These are phyloP conservation scores for Coremacera marginata DNA, from an alignment of 2,888 invertebrate species.

Conservation along the genomic window DNA sequence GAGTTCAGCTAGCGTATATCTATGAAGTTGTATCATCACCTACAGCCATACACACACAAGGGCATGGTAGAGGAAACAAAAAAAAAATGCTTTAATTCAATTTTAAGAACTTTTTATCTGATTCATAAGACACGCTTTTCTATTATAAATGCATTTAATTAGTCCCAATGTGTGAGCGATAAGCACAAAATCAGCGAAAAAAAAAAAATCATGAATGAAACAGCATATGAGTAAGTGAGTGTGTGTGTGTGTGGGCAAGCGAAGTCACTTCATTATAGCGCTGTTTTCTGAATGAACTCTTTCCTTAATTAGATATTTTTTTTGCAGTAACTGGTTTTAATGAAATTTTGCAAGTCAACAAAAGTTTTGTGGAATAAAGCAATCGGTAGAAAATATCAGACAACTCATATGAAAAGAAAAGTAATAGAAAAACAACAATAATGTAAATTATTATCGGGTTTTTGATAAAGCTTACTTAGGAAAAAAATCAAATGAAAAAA, in stretches of 20 bases:
- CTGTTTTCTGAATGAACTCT: neutral
- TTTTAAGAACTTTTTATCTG: conserved; percentile 13
- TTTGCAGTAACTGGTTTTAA: neutral
- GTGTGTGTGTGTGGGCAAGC: neutral
- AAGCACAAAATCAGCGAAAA: neutral
- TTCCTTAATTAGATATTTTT: neutral
- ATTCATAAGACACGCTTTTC: neutral
- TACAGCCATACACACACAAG: neutral
- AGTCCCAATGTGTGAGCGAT: neutral
- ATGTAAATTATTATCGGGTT: too few species aligned
- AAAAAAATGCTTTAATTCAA: neutral
- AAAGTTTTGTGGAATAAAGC: too few species aligned
- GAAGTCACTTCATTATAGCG: neutral
- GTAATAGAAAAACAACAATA: too few species aligned
- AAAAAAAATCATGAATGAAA: neutral
- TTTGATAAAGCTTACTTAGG: too few species aligned
- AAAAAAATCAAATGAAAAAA: too few species aligned
- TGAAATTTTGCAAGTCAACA: too few species aligned
- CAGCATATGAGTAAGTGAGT: neutral
- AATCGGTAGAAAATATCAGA: too few species aligned
- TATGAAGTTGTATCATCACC: neutral
- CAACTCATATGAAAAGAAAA: too few species aligned
- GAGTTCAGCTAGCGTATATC: neutral
- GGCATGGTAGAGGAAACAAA: too few species aligned
- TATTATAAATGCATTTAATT: conserved; percentile 19